Percentiles rank a stretch among this genome's conserved stretches.
These are phyloP conservation scores for Nymphalis urticae DNA, from an alignment of 2,888 invertebrate species.

Conservation along the genomic window DNA sequence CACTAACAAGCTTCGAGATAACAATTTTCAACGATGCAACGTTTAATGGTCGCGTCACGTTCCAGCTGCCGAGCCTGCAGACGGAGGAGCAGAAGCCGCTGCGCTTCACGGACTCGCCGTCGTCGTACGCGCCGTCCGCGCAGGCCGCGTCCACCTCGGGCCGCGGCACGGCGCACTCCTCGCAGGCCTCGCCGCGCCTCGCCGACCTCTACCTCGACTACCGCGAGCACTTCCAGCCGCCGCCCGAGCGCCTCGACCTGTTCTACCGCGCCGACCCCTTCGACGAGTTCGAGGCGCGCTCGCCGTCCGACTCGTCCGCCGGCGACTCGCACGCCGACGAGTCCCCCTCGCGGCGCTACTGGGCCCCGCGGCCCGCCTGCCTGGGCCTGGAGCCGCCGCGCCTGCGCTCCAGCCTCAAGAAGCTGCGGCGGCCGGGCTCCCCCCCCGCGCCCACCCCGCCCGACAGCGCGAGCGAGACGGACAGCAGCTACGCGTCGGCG, in stretches of 20 bases:
- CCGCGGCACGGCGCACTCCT: conserved; percentile 69
- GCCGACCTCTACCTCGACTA: conserved; percentile 83
- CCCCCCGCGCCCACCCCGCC: conserved; percentile 92
- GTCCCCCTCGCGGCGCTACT: conserved; percentile 65
- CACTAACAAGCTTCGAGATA: too few relatives aligned
- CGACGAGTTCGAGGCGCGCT: conserved; percentile 56
- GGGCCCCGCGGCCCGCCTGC: conserved; percentile 50
- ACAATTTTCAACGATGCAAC: too few relatives aligned
- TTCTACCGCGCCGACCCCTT: neutral
- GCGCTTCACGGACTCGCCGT: conserved; percentile 88
- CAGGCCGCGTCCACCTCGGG: conserved; percentile 62
- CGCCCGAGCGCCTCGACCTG: conserved; percentile 58
- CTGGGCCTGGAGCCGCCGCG: conserved; percentile 86
- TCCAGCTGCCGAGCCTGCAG: conserved; percentile 73
- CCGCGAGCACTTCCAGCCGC: conserved; percentile 71
- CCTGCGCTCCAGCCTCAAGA: conserved; percentile 89
- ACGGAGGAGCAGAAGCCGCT: conserved; percentile 84
- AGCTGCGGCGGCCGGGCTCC: conserved; percentile 78
- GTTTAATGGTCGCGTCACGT: conserved; percentile 20
- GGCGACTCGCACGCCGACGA: conserved; percentile 79
- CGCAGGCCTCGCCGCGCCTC: conserved; percentile 78
- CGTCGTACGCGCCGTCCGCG: conserved; percentile 12
- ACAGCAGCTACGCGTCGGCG: conserved; percentile 93
- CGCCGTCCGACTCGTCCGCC: conserved; percentile 85
- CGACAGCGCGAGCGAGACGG: conserved; percentile 90